These are phyloP conservation scores for Cyclura pinguis DNA, from an alignment of 2,797 vertebrate genomes.

Conservation along the genomic window DNA sequence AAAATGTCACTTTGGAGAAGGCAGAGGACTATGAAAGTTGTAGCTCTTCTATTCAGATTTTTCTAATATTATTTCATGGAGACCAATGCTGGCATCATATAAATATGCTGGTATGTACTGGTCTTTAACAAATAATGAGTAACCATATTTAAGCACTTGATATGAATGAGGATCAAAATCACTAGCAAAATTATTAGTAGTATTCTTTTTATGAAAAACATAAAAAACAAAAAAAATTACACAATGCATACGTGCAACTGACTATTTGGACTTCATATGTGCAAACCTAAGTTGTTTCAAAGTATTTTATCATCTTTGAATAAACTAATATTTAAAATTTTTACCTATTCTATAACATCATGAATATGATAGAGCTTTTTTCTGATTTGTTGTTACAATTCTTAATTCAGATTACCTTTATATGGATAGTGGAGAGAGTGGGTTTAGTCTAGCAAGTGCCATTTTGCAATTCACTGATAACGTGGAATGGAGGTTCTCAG, in stretches of 20 bases:
- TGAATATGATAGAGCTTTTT: not conserved
- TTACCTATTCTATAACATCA: not conserved
- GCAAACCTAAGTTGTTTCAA: slow-evolving; percentile 15
- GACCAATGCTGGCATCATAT: not conserved
- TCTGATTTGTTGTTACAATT: not conserved
- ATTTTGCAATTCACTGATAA: slow-evolving; percentile 4
- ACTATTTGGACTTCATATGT: not conserved
- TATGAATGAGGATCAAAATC: slow-evolving; percentile 25
- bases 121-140: no score
- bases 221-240: not conserved
- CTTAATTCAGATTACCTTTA: not conserved
- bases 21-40: slow-evolving; percentile 7
- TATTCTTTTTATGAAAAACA: not conserved
- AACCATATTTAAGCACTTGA: not conserved
- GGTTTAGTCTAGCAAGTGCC: not conserved
- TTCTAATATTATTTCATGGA: not conserved
- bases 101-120: not conserved
- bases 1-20: slow-evolving; percentile 13
- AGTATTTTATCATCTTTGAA: not conserved
- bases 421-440: not conserved
- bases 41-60: not conserved
- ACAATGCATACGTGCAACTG: not conserved
- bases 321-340: slow-evolving; percentile 1
- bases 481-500: not conserved
- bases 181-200: not conserved